Evolutionary conservation across 2,797 vertebrate species (phyloP), one percentile per base, ranked within the genome.

Genomic region (Okamejei kenojei): DNA sequence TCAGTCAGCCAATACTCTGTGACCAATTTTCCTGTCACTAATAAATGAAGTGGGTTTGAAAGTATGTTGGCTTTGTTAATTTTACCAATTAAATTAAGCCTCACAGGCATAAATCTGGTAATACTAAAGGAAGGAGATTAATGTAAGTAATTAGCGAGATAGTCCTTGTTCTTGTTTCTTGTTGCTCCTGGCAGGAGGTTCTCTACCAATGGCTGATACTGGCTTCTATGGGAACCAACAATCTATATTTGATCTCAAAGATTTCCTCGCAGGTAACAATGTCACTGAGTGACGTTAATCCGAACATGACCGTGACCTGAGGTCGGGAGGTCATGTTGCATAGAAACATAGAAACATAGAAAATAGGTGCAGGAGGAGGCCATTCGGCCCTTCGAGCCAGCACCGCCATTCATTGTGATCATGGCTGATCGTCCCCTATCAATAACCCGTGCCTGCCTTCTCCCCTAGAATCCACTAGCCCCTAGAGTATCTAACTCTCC

Each of bases 61-160:
- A 92, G 71, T 45, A 92, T 92, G 90, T 92, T 92, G 71, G 90
- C 90, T 92, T 92, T 92, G 71, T 92, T 92, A 92, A 92, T 92
- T 92, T 92, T 92, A 92, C 90, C 90, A 92, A 92, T 92, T 92
- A 92, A 92, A 92, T 54, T 76, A 92, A 92, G 38, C 90, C 88
- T 26, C 35, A 58, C 68, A 76, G 90, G 90, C 90, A 92, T 92
- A 92, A 92, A 92, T 92, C 90, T 92, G 90, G 90, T 92, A 54
- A 92, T 74, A 92, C 35, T 92, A 92, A 92, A 92, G 90, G 38
- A 92, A 76, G 76, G 71, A 92, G 90, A 76, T 92, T 92, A 76
- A 92, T 92, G 38, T 92, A 92, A 92, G 90, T 92, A 92, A 92
- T 92, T 92, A 92, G 76, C 76, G 90, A 92, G 90, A 92, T 92